Conservation (phyloP, 2,888 invertebrate genomes). For the Pseudococcus longispinus region DNA sequence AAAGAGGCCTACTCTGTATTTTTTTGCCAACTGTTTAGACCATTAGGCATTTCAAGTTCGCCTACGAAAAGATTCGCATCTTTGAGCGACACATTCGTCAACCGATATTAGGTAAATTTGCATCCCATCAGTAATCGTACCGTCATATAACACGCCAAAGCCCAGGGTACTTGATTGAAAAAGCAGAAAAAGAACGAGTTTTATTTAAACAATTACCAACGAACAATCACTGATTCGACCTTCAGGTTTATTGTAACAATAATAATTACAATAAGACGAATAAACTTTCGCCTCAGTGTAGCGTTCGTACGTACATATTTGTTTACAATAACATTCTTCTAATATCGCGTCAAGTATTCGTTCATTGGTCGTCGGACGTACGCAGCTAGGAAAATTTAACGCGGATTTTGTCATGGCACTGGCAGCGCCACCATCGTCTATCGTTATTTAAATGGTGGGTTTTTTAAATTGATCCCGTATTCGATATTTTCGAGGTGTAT, state of each 20-base stretch:
- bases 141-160: background rate
- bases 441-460: background rate
- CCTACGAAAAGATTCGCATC: too few relatives aligned
- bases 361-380: too few relatives aligned
- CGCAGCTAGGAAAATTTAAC: background rate
- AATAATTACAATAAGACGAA: conserved; percentile 34
- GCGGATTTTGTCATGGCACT: background rate
- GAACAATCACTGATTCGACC: conserved; percentile 24
- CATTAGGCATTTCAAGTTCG: too few relatives aligned
- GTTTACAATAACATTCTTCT: background rate
- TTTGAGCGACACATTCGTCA: too few relatives aligned
- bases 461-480: background rate
- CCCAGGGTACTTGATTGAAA: conserved; percentile 2
- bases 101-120: background rate
- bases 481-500: background rate
- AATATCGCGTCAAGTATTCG: background rate
- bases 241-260: conserved; percentile 28
- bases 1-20: too few relatives aligned
- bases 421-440: background rate
- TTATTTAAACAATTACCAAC: conserved; percentile 28
- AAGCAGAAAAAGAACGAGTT: background rate
- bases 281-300: conserved; percentile 4
- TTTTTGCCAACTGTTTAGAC: too few relatives aligned
- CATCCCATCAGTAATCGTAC: background rate
- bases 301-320: too few relatives aligned